Evolutionary conservation across 2,888 invertebrate genomes (phyloP), one percentile per base, ranked within the genome.

Genomic region (Aspidiotus destructor): DNA sequence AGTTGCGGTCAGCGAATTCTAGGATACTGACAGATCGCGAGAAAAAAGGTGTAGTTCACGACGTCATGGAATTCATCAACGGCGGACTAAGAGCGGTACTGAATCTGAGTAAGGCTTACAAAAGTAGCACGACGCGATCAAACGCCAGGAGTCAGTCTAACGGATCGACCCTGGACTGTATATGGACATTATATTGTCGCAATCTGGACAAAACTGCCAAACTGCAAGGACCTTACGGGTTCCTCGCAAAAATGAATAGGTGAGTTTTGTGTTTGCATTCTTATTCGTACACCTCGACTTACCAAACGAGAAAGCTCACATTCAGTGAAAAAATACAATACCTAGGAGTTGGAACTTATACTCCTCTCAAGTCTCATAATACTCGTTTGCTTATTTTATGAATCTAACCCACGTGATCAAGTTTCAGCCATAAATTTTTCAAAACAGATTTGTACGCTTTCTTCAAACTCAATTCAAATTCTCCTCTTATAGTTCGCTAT

Each of bases 161-260:
- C 73, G 78, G 1, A 76, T 78, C 71, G 0, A 80, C 81, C 44
- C 73, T 84, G 72, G 83, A 84, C 73, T 84, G 83, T 71, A 79
- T 83, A 13, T 84, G 84, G 84, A 76, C 82, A 68, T 74, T 83
- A 60, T 84, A 84, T 73, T 84, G 84, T 73, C 77, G 79, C 64
- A 83, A 83, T 75, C 75, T 84, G 69, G 81, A 79, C 7, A 80
- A 79, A 0, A 82, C 83, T 0, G 78, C 81, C 0, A 80, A 79
- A 62, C 73, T 82, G 58, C 78, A 77, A 13, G 78, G 83, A 0
- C 81, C 83, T 0, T 83, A 82, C 72, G 81, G 83, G 0, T 80
- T 82, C 3, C 81, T 83, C 76, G 83, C 83, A 0, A 80, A 82
- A 73, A 81, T 84, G 71, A 84, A 84, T 74, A 82, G 83, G 83